These are phyloP conservation scores for Dryocosmus kuriphilus DNA, from an alignment of 2,888 invertebrate genomes.

Conservation along the genomic window DNA sequence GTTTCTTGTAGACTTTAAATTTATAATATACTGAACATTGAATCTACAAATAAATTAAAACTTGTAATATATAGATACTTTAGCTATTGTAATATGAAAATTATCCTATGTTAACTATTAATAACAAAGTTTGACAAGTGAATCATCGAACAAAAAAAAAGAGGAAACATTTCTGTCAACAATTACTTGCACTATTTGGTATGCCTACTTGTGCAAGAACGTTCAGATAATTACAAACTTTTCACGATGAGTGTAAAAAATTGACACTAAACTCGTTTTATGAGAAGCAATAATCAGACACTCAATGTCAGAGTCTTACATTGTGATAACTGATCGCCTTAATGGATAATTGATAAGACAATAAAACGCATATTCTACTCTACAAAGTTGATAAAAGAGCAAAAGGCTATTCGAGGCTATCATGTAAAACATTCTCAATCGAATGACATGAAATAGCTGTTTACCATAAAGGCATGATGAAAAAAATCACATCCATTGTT, in stretches of 20 bases:
- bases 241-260: not conserved
- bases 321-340: slow-evolving; percentile 26
- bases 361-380: slow-evolving; percentile 4
- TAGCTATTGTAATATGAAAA: not conserved
- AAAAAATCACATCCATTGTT: not conserved
- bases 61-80: not conserved
- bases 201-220: slow-evolving; percentile 17
- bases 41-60: not conserved
- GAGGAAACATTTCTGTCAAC: not conserved
- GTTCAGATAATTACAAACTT: slow-evolving; percentile 20
- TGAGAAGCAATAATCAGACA: slow-evolving; percentile 9
- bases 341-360: slow-evolving; percentile 26
- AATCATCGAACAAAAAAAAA: too few species aligned
- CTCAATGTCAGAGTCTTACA: slow-evolving; percentile 10
- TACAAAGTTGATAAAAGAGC: slow-evolving; percentile 20
- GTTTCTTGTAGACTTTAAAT: not conserved
- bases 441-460: slow-evolving; percentile 12
- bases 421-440: slow-evolving; percentile 12
- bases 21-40: not conserved
- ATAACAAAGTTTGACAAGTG: not conserved
- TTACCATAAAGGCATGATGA: slow-evolving; percentile 8
- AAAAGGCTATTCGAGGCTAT: slow-evolving; percentile 8
- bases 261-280: not conserved
- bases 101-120: not conserved
- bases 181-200: slow-evolving; percentile 14